phyloP scores from a whole-genome alignment of 2,113 vertebrate species.

The Antechinus flavipes region DNA sequence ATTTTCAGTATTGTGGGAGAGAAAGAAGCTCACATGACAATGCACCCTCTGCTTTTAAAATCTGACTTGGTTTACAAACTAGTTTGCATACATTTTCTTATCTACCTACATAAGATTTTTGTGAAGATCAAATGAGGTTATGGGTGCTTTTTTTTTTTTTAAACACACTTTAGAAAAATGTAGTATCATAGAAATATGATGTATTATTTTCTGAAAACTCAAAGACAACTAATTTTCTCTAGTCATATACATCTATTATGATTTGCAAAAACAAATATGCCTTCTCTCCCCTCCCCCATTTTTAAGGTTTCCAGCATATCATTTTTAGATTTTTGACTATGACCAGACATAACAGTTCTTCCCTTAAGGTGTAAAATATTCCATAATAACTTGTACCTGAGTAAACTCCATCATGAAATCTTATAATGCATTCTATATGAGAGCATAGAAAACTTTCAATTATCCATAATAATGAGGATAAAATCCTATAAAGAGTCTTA shows the following conservation, averaged over 20 bases:
- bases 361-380: neutral
- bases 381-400: neutral
- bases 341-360: neutral
- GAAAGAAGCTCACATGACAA: neutral
- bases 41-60: conserved; percentile 1
- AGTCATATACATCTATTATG: neutral
- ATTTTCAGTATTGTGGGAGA: neutral
- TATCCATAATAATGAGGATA: neutral
- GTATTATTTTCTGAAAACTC: neutral
- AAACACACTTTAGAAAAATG: neutral
- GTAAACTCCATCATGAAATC: neutral
- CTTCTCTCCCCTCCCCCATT: neutral
- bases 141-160: neutral
- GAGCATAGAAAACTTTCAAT: neutral
- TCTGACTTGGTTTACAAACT: neutral
- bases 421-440: neutral
- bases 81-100: neutral
- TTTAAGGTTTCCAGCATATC: neutral
- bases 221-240: neutral
- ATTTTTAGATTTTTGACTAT: neutral
- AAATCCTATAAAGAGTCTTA: neutral
- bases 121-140: neutral
- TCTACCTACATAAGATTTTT: neutral
- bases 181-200: conserved; percentile 3
- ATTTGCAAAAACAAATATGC: neutral